Evolutionary conservation across 2,888 invertebrate genomes (phyloP), one percentile per base, ranked within the genome.

Genomic region (Philereme transversata): DNA sequence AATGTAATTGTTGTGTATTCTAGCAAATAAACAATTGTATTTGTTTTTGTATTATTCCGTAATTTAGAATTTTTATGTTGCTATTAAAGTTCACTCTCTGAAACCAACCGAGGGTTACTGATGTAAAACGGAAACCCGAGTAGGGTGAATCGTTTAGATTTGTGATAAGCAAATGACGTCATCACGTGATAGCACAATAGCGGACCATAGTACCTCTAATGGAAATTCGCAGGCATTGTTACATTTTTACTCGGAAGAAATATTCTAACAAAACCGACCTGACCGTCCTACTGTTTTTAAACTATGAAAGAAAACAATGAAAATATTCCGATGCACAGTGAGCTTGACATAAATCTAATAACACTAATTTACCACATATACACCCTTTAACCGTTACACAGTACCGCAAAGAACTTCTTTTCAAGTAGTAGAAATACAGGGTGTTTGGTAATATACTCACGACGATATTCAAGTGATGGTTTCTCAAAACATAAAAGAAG

Each of bases 101-200:
- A 70, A 78, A 71, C 70, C 74, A 76, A 75, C 77, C 78, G 78
- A 78, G 79, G 79, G 75, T 73, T 78, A 74, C 78, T 82, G 86
- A 86, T 82, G 83, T 74, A 70, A 77, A 74, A 72, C 81, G 85
- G 86, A 86, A 85, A 76, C 78, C 72, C 65, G 73, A 73, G 73
- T 74, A 70, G 73, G 78, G 80, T 75, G 82, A 79, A 82, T 82
- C 80, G 76, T 80, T 78, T 77, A 80, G 82, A 83, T 83, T 74
- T 60, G 57, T 70, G 84, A 87, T 87, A 85, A 84, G 83, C 77
- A 80, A 83, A 83, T 81, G 81, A 81, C 85, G 81, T 83, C 83
- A 82, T 85, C 78, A 82, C 74, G 78, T 75, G 73, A 77, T 69
- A 57, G 38, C 60, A 67, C 62, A 67, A 67, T 60, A 60, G 63